Conservation (phyloP, 2,888 invertebrate species). For the Orthonychiurus folsomi region DNA sequence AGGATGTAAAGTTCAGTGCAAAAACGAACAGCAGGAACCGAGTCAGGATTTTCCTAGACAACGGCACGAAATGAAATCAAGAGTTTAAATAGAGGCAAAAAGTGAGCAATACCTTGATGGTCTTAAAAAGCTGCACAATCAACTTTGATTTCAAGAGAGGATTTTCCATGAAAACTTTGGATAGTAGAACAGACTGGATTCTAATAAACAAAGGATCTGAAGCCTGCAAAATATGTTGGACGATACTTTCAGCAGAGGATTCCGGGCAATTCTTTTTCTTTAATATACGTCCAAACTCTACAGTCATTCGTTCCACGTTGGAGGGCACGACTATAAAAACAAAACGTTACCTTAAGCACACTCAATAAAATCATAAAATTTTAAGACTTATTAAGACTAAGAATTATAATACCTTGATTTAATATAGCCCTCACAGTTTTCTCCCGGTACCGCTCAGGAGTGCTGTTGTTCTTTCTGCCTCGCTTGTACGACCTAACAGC, state of each 20-base stretch:
- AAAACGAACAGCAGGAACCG: slow-evolving; percentile 28
- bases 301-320: slow-evolving; percentile 32
- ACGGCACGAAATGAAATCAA: no score
- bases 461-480: not conserved
- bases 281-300: slow-evolving; percentile 25
- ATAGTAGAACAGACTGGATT: slow-evolving; percentile 25
- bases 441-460: not conserved
- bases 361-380: no score
- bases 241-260: not conserved
- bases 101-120: slow-evolving; percentile 18
- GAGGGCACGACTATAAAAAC: slow-evolving; percentile 34
- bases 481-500: not conserved
- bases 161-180: slow-evolving; percentile 11
- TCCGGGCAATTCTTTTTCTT: not conserved
- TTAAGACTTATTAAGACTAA: no score
- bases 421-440: slow-evolving; percentile 18
- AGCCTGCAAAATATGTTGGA: slow-evolving; percentile 21
- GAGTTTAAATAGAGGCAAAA: no score
- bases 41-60: slow-evolving; percentile 19
- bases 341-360: no score
- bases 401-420: no score
- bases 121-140: slow-evolving; percentile 7
- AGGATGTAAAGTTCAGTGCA: slow-evolving; percentile 34
- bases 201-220: slow-evolving; percentile 30
- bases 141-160: slow-evolving; percentile 15